Evolutionary conservation across 2,113 vertebrate species (phyloP).

Genomic region (Ictalurus furcatus): DNA sequence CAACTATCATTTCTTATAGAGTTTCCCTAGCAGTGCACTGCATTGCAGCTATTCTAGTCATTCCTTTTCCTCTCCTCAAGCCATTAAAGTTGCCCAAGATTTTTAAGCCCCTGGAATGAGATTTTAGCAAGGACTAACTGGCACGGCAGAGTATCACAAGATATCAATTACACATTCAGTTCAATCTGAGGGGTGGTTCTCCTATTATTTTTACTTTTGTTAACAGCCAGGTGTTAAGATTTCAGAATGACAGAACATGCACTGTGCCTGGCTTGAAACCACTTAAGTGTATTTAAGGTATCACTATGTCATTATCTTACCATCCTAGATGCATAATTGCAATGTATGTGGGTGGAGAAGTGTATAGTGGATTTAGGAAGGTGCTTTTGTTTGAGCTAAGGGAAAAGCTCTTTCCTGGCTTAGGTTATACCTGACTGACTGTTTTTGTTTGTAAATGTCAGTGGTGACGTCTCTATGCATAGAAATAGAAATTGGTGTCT

Average conservation of each 20-base stretch:
- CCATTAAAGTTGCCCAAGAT: conserved; percentile 46
- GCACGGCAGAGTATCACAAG: conserved; percentile 46
- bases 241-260: conserved; percentile 19
- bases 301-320: conserved; percentile 45
- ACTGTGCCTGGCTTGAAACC: not conserved
- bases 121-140: conserved; percentile 59
- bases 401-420: not conserved
- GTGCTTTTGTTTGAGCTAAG: not conserved
- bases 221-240: conserved; percentile 50
- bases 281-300: conserved; percentile 37
- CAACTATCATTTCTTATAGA: conserved; percentile 48
- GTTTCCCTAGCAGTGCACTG: conserved; percentile 25
- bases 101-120: conserved; percentile 46
- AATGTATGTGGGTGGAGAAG: conserved; percentile 20
- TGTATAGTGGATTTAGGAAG: not conserved
- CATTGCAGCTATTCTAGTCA: conserved; percentile 38
- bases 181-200: conserved; percentile 45
- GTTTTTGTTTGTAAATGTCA: conserved; percentile 12
- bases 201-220: conserved; percentile 41
- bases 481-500: not conserved
- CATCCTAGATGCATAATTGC: conserved; percentile 24
- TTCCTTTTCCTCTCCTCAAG: conserved; percentile 22
- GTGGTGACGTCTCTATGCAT: not conserved
- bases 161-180: conserved; percentile 64
- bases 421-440: not conserved